These are phyloP conservation scores for Oryzias javanicus DNA, from an alignment of 2,113 vertebrate species.

Conservation along the genomic window DNA sequence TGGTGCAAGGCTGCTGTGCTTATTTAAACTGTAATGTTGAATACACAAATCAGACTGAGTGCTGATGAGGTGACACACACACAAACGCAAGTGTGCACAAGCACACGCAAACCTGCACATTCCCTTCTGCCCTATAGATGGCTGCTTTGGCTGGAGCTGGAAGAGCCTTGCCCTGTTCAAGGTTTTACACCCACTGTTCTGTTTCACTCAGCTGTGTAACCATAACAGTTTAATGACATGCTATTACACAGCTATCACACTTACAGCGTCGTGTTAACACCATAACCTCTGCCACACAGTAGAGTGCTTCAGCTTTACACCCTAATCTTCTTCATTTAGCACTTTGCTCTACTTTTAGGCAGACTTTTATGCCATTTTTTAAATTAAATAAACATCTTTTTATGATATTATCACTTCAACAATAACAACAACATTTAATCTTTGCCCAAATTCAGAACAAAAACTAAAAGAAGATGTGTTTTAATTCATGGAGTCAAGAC, in stretches of 20 bases:
- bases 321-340: conserved; percentile 41
- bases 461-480: too few relatives aligned
- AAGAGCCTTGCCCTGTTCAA: conserved; percentile 64
- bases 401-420: background rate
- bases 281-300: conserved; percentile 58
- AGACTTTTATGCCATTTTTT: background rate
- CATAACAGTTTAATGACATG: conserved; percentile 76
- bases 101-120: conserved; percentile 9
- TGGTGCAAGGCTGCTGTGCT: conserved; percentile 57
- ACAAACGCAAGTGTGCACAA: background rate
- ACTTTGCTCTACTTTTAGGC: conserved; percentile 30
- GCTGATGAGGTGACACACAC: conserved; percentile 34
- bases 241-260: conserved; percentile 73
- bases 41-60: conserved; percentile 67
- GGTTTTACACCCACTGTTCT: conserved; percentile 68
- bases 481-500: too few relatives aligned
- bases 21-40: conserved; percentile 75
- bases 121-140: conserved; percentile 46
- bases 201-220: conserved; percentile 71
- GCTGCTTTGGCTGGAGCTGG: conserved; percentile 42
- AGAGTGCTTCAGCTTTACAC: conserved; percentile 43
- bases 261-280: conserved; percentile 69
- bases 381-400: background rate
- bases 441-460: background rate
- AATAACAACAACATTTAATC: background rate